Base-by-base conservation (phyloP, 2,888 invertebrate genomes). In the Ypsolopha sequella region DNA sequence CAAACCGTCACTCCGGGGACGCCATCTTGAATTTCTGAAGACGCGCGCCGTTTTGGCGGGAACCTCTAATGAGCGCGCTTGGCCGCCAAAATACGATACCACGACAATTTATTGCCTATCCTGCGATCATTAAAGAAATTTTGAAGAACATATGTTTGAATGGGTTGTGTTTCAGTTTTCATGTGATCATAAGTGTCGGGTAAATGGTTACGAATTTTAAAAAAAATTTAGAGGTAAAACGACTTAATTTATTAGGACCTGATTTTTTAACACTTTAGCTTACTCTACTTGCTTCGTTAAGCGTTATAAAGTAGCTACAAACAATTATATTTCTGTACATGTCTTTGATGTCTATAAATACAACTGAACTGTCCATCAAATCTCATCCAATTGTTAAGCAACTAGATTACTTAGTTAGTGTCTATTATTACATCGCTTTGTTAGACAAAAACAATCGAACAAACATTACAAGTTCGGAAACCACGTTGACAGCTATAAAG, bases 1-100 rank as follows among this genome's bases (percentile, higher is more conserved):
- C 82, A 84, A 79, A 73, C 61, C 76, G 81, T 80, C 82, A 74
- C 61, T 71, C 68, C 56, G 51, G 51, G 63, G 60, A 39, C 38
- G 53, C 63, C 72, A 66, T 70, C 65, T 70, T 68, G 63, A 57
- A 64, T 63, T 60, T 62, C 60, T 57, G 53, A 56, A 55, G 60
- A 58, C 54, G 60, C 61, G 52, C 60, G 62, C 65, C 64, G 54
- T 55, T 58, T 57, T 53, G 51, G 57, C 54, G 50, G 51, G 58
- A 59, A 56, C 63, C 64, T 62, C 70, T 79, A 78, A 79, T 76
- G 76, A 79, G 51, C 8, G 43, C 9, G 46, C 13, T 43, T 8
- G 72, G 68, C 65, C 70, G 76, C 70, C 61, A 68, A 76, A 76
- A 71, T 70, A 69, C 64, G 59, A 62, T 60, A 60, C 58, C 57